These are phyloP conservation scores for Theristicus caerulescens DNA, from an alignment of 2,113 vertebrate genomes.

Conservation along the genomic window DNA sequence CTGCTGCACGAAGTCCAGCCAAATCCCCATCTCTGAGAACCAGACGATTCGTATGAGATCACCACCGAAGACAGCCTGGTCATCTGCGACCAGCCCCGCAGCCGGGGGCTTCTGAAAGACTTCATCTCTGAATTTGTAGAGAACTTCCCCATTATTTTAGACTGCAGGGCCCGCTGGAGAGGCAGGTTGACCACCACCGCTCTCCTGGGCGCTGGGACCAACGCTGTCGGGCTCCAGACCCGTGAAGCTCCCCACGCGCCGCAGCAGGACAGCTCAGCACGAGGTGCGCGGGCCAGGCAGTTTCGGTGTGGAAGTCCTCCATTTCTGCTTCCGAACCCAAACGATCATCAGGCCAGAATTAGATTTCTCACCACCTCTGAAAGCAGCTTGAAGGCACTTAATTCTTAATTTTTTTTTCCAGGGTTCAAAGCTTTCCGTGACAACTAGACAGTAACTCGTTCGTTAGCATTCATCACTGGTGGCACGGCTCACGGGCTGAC, in stretches of 20 bases:
- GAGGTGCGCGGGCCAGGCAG: too few species aligned
- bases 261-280: neutral
- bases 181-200: neutral
- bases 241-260: rapidly evolving
- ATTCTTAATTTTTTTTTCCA: neutral
- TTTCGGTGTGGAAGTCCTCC: neutral
- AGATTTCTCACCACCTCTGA: neutral
- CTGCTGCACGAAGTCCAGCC: neutral
- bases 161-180: too few species aligned
- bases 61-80: neutral
- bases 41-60: neutral
- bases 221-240: neutral
- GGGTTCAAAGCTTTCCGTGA: neutral
- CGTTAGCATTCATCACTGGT: neutral
- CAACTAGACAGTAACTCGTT: neutral
- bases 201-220: rapidly evolving
- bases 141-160: neutral
- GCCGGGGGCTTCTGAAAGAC: too few species aligned
- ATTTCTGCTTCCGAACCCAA: neutral
- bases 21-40: neutral
- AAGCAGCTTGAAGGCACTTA: neutral
- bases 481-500: neutral
- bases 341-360: neutral
- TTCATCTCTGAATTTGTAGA: neutral
- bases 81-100: neutral